Base-by-base conservation (phyloP, 2,797 vertebrate species). In the Microchirus variegatus region DNA sequence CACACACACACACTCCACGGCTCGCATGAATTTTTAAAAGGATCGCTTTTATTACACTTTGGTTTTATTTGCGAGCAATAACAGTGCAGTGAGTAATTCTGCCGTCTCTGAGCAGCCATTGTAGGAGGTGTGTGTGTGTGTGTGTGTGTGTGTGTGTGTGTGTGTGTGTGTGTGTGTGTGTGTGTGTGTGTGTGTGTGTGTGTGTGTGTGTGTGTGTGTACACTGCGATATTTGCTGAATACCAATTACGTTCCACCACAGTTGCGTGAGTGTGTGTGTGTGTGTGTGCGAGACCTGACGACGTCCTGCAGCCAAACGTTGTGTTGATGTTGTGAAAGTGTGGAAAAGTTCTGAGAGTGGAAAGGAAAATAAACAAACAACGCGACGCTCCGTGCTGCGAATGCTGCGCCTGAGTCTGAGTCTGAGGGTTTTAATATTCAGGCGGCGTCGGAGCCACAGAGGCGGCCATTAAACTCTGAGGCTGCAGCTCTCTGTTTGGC, bases 1-100 rank as follows among this genome's bases (percentile, higher is more conserved):
- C 51, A 53, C 59, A 74, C 38, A 65, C 42, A 56, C 51, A 36
- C 22, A 43, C 67, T 22, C 52, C 62, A 70, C 36, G 17, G 22
- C 63, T 72, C 69, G 53, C 72, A 87, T 87, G 67, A 73, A 88
- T 87, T 80, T 82, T 88, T 86, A 80, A 84, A 82, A 80, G 65
- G 48, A 75, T 81, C 37, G 10, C 65, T 84, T 83, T 86, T 87
- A 87, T 86, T 88, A 73, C 60, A 15, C 75, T 77, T 77, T 63
- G 81, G 67, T 78, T 86, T 84, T 83, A 81, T 87, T 82, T 76
- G 76, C 71, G 72, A 73, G 78, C 77, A 81, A 67, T 77, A 81
- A 81, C 44, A 10, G 52, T 19, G 5, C 1, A 44, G 57, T 76
- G 78, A 86, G 63, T 78, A 81, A 89, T 77, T 51, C 58, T 42